Evolutionary conservation across 1,140 invertebrate genomes (phyloP), one percentile per base, ranked within the genome.

Genomic region (Saxidomus purpurata): DNA sequence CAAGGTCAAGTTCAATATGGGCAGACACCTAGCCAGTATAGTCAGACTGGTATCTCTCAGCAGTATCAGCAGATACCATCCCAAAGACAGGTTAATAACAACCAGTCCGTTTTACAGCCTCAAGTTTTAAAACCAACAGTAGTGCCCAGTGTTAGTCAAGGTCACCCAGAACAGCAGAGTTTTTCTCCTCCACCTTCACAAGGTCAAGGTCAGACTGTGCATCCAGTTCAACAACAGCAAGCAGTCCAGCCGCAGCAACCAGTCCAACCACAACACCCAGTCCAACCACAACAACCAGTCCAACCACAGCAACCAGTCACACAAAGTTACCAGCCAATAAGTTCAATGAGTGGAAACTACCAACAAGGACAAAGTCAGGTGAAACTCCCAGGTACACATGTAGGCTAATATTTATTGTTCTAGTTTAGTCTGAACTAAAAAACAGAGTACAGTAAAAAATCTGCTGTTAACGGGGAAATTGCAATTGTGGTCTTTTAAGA

Each of bases 1-100:
- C 55, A 82, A 40, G 25, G 22, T 40, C 52, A 43, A 6, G 1
- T 28, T 55, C 83, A 85, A 19, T 43, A 31, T 67, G 81, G 61
- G 22, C 83, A 74, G 71, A 13, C n/a, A 31, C 19, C 63, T 6
- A 74, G n/a, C 71, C 63, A 71, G 31, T 38, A 34, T 36, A 59
- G 34, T 76, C 61, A 71, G 43, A 34, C 83, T 52, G 19, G 22
- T 67, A 6, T 31, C 22, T 34, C n/a, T 8, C 43, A 36, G 9
- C 47, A 36, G 47, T 9, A 15, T 3, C 61, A 88, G 22, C 34
- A 49, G 61, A 19, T n/a, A 9, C 49, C 19, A 19, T 13, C 19
- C 22, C 86, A 80, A 88, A 40, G 59, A 69, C 85, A 84, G 25
- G 49, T 76, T 31, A n/a, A 77, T 81, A n/a, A 59, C 63, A 87